Evolutionary conservation across 2,797 vertebrate genomes (phyloP).

Genomic region (Poecile montanus): DNA sequence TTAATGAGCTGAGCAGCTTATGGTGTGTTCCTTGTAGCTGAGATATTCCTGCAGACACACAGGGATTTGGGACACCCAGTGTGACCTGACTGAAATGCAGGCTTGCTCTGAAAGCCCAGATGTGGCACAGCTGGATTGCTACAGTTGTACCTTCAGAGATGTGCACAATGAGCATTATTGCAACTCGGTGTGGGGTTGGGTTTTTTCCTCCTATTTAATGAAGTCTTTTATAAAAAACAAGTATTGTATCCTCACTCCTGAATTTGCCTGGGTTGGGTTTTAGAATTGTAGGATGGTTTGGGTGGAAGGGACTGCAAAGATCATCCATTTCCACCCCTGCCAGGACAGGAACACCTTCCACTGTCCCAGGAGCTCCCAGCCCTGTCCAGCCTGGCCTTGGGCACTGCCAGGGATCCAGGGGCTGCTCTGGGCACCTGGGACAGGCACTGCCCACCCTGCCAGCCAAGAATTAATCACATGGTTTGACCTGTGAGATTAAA

Average conservation of each 20-base stretch:
- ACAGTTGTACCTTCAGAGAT: background rate
- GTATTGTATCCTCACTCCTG: background rate
- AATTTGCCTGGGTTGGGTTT: background rate
- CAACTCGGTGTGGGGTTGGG: background rate
- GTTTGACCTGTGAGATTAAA: background rate
- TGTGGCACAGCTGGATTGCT: background rate
- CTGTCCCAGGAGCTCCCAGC: background rate
- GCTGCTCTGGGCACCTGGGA: background rate
- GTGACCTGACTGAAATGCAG: background rate
- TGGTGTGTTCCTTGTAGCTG: background rate
- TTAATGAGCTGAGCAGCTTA: conserved; percentile 25
- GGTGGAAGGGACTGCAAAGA: background rate
- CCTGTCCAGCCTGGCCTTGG: background rate
- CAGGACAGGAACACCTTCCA: background rate
- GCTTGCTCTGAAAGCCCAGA: background rate
- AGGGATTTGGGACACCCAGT: background rate
- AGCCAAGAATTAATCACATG: background rate
- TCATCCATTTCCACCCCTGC: background rate
- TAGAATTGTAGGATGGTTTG: background rate
- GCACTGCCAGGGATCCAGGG: background rate
- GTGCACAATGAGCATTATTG: background rate
- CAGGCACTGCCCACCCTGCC: background rate
- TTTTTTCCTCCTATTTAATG: background rate
- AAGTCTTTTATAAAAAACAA: background rate
- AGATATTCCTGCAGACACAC: conserved; percentile 3